Conservation (phyloP, 2,797 vertebrate genomes). For the Poeciliopsis gracilis region DNA sequence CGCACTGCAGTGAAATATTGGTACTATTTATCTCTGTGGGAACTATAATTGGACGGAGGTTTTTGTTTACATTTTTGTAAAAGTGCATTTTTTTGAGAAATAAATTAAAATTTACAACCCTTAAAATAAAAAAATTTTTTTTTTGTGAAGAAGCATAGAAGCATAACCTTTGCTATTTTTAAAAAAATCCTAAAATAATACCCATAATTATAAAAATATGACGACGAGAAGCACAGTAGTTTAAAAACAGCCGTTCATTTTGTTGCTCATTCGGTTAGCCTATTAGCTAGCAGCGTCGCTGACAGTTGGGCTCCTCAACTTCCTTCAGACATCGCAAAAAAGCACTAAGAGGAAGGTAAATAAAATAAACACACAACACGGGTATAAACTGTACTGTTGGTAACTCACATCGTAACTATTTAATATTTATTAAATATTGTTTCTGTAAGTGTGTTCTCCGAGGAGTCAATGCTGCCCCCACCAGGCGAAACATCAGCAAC, state of each 20-base stretch:
- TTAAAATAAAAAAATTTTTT: neutral
- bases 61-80: neutral
- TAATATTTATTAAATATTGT: neutral
- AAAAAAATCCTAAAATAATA: neutral
- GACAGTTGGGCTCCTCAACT: neutral
- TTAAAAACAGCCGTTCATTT: neutral
- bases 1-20: neutral
- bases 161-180: neutral
- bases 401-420: neutral
- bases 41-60: neutral
- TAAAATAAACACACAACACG: neutral
- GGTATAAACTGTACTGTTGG: neutral
- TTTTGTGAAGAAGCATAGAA: neutral
- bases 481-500: neutral
- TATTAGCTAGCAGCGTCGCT: neutral
- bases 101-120: too few relatives aligned
- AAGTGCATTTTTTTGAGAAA: neutral
- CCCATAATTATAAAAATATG: neutral
- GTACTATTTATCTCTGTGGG: neutral
- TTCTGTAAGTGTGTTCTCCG: neutral
- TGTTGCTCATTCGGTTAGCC: neutral
- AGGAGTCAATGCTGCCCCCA: conserved; percentile 10
- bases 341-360: neutral
- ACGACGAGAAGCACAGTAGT: neutral
- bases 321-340: neutral